A percentile compares a stretch with the other conserved stretches of the same genome.
These are phyloP conservation scores for Melanogrammus aeglefinus DNA, from an alignment of 2,797 vertebrate genomes.

Conservation along the genomic window DNA sequence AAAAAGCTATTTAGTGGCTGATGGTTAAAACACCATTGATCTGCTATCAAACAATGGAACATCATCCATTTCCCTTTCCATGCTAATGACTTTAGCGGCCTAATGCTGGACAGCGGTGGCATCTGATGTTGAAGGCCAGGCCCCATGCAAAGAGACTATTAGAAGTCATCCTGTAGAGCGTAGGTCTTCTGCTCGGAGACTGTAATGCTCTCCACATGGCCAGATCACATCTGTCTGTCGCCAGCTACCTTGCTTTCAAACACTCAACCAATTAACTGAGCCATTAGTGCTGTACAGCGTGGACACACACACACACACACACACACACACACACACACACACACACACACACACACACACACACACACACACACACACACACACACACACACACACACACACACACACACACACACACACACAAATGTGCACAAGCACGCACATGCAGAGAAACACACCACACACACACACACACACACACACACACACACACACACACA, in stretches of 20 bases:
- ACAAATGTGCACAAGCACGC: background rate
- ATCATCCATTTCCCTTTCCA: slow-evolving; percentile 46
- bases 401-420: background rate
- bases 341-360: too few relatives aligned
- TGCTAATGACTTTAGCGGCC: slow-evolving; percentile 59
- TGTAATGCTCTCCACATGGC: slow-evolving; percentile 14
- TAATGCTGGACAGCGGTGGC: slow-evolving; percentile 43
- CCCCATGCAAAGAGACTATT: too few relatives aligned
- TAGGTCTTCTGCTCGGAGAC: background rate
- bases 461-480: too few relatives aligned
- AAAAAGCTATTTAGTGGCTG: background rate
- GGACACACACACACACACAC: slow-evolving; percentile 6
- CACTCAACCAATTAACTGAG: slow-evolving; percentile 65
- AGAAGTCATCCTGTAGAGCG: too few relatives aligned
- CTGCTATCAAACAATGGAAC: slow-evolving; percentile 22
- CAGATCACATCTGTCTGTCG: slow-evolving; percentile 62
- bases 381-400: too few relatives aligned
- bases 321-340: too few relatives aligned
- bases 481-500: background rate
- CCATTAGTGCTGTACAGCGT: slow-evolving; percentile 49
- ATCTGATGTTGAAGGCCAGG: background rate
- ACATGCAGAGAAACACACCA: too few relatives aligned
- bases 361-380: too few relatives aligned
- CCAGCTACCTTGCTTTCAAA: slow-evolving; percentile 54
- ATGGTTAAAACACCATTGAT: background rate